Percentiles rank a stretch among this genome's conserved stretches.
Evolutionary conservation across 1,140 invertebrate species (phyloP).

Genomic region (Ceratitis capitata): DNA sequence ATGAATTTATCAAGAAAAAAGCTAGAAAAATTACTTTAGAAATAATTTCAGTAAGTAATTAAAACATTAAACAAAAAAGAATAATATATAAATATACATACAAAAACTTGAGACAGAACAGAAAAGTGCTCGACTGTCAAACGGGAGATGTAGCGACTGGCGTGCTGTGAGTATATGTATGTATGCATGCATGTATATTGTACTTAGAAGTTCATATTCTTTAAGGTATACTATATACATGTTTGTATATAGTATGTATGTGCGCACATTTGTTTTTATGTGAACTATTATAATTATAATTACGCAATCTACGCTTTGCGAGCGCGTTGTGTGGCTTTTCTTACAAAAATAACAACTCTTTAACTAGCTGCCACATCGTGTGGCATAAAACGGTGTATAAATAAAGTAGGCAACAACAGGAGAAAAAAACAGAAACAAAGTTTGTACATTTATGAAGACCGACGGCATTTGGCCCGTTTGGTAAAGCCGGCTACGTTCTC

Average conservation of each 20-base stretch:
- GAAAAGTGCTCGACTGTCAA: neutral
- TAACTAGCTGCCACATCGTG: neutral
- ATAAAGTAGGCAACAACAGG: neutral
- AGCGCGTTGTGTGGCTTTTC: conserved; percentile 14
- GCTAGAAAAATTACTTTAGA: neutral
- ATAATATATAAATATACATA: neutral
- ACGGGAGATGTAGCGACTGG: no score
- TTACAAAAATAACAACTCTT: neutral
- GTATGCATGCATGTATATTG: no score
- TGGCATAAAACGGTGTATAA: neutral
- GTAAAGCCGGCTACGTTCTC: neutral
- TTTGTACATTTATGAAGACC: neutral
- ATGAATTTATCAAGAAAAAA: no score
- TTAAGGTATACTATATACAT: no score
- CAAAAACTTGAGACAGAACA: no score
- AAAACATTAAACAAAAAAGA: neutral
- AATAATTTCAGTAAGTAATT: conserved; percentile 7
- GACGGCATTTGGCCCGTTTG: conserved; percentile 28
- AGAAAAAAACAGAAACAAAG: neutral
- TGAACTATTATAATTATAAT: neutral
- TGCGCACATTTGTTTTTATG: no score
- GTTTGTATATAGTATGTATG: neutral
- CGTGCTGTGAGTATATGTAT: no score
- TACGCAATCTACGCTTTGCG: neutral
- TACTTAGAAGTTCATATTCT: no score